Evolutionary conservation across 1,140 invertebrate genomes (phyloP).

Genomic region (Rhynchophorus ferrugineus): DNA sequence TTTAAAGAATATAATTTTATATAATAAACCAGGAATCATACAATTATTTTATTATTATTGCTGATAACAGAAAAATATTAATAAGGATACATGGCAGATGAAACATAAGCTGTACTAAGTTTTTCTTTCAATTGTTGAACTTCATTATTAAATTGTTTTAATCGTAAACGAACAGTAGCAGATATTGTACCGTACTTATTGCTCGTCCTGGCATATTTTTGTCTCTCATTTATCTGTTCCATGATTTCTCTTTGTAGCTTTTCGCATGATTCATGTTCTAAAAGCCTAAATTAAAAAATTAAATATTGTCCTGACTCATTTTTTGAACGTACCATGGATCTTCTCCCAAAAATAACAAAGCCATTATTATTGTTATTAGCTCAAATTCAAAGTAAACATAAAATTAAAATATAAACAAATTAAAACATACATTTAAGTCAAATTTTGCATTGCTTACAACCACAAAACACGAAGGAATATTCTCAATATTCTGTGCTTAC

Average conservation of each 20-base stretch:
- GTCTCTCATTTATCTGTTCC: constrained; percentile 50
- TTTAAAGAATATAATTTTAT: constrained; percentile 4
- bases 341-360: constrained; percentile 34
- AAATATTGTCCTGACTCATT: constrained; percentile 5
- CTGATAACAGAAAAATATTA: not conserved
- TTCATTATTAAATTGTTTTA: constrained; percentile 56
- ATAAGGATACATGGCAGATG: constrained; percentile 48
- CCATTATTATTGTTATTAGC: constrained; percentile 29
- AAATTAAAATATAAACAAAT: too few relatives aligned
- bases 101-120: constrained; percentile 44
- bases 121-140: constrained; percentile 52
- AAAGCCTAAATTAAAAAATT: constrained; percentile 44
- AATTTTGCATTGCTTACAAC: too few relatives aligned
- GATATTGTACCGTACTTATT: constrained; percentile 50
- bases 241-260: constrained; percentile 55
- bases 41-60: too few relatives aligned
- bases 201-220: constrained; percentile 45
- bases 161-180: constrained; percentile 48
- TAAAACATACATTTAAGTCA: too few relatives aligned
- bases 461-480: too few relatives aligned
- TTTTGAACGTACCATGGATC: constrained; percentile 34
- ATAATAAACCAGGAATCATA: not conserved
- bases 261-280: constrained; percentile 59
- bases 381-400: too few relatives aligned
- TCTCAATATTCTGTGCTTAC: too few relatives aligned